These are phyloP conservation scores for Physella acuta DNA, from an alignment of 1,140 invertebrate genomes.

Conservation along the genomic window DNA sequence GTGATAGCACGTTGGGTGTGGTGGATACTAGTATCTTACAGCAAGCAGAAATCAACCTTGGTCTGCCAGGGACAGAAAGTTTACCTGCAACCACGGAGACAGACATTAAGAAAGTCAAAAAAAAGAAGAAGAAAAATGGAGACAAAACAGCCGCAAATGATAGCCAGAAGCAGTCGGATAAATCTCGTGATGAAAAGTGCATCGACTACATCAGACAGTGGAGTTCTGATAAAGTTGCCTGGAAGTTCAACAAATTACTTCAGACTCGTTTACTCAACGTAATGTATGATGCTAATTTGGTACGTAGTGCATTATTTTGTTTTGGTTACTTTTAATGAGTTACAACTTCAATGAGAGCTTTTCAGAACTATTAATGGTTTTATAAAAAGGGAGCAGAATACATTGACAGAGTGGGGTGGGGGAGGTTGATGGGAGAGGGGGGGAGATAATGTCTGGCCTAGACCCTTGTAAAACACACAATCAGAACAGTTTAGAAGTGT, in stretches of 20 bases:
- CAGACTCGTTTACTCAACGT: not conserved
- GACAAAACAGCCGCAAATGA: not conserved
- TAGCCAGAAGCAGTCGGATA: not conserved
- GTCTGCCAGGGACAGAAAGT: not conserved
- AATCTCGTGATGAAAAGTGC: not conserved
- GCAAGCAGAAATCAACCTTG: not conserved
- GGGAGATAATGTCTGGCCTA: too few species aligned
- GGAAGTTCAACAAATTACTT: not conserved
- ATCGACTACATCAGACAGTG: not conserved
- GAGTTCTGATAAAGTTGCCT: not conserved
- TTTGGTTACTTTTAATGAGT: not conserved
- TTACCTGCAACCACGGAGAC: not conserved
- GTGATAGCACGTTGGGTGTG: not conserved
- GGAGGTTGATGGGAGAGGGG: too few species aligned
- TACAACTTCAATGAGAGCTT: too few species aligned
- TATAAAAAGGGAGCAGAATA: too few species aligned
- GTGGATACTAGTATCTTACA: not conserved
- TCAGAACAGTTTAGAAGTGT: too few species aligned
- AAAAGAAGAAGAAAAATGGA: not conserved
- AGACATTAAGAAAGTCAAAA: not conserved
- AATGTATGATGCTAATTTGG: not conserved
- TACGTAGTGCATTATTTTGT: not conserved
- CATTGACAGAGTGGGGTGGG: too few species aligned
- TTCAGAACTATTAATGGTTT: too few species aligned
- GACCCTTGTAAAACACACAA: too few species aligned